These are phyloP conservation scores for Odocoileus virginianus DNA, from an alignment of 2,113 vertebrate species.

Conservation along the genomic window DNA sequence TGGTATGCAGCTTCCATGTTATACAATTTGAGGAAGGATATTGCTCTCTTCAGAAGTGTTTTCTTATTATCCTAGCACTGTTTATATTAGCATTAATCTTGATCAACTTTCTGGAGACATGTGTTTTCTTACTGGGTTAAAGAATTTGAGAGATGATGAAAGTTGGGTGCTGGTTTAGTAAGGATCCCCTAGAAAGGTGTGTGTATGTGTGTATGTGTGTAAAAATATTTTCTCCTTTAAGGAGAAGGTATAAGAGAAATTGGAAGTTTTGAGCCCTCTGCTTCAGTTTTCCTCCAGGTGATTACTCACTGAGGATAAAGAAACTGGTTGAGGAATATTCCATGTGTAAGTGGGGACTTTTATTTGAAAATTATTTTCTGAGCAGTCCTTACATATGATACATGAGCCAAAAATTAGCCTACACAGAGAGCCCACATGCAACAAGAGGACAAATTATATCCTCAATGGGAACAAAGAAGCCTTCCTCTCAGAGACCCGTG, in stretches of 20 bases:
- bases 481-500: neutral
- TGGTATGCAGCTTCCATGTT: neutral
- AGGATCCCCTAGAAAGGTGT: neutral
- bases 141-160: neutral
- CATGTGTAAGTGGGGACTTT: neutral
- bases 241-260: neutral
- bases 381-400: neutral
- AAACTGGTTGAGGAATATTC: neutral
- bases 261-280: neutral
- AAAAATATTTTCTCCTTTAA: neutral
- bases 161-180: neutral
- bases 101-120: neutral
- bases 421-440: neutral
- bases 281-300: neutral
- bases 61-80: neutral
- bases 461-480: neutral
- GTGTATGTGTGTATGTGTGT: neutral
- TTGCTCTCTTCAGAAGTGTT: neutral
- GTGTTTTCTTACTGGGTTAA: neutral
- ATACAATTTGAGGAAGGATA: neutral
- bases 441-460: neutral
- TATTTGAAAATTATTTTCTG: neutral
- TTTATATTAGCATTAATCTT: neutral
- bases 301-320: neutral
- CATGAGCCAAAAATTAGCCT: neutral